These are phyloP conservation scores for Macrosteles quadrilineatus DNA, from an alignment of 1,140 invertebrate genomes.

Conservation along the genomic window DNA sequence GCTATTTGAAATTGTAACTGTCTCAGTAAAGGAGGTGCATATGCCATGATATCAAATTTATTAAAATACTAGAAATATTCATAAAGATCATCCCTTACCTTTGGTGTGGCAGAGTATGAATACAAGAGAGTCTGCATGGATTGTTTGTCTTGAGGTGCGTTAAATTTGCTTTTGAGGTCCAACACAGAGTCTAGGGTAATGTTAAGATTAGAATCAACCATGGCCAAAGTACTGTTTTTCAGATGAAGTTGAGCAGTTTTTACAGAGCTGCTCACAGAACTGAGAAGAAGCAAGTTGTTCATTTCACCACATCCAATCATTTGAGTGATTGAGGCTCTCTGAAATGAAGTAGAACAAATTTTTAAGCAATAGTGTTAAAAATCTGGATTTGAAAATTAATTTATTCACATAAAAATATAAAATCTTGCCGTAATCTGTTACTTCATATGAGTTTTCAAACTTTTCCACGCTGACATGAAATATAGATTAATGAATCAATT, in stretches of 20 bases:
- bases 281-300: neutral
- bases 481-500: too few species aligned
- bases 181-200: neutral
- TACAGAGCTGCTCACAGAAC: constrained; percentile 4
- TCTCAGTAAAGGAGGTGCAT: too few species aligned
- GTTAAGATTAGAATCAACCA: constrained; percentile 11
- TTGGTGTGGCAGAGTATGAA: neutral
- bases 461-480: too few species aligned
- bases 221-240: neutral
- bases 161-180: neutral
- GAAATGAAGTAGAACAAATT: too few species aligned
- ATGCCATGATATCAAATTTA: too few species aligned
- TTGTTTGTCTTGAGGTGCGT: constrained; percentile 3
- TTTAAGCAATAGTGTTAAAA: too few species aligned
- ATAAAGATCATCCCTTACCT: too few species aligned
- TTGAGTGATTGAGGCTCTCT: constrained; percentile 6
- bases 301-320: constrained; percentile 4
- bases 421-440: too few species aligned
- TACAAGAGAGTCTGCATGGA: neutral
- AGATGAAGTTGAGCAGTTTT: neutral
- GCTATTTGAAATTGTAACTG: neutral
- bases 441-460: too few species aligned
- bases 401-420: too few species aligned
- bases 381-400: too few species aligned
- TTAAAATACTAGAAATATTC: too few species aligned